Evolutionary conservation across 2,888 invertebrate genomes (phyloP).

Genomic region (Coecobrya sp.): DNA sequence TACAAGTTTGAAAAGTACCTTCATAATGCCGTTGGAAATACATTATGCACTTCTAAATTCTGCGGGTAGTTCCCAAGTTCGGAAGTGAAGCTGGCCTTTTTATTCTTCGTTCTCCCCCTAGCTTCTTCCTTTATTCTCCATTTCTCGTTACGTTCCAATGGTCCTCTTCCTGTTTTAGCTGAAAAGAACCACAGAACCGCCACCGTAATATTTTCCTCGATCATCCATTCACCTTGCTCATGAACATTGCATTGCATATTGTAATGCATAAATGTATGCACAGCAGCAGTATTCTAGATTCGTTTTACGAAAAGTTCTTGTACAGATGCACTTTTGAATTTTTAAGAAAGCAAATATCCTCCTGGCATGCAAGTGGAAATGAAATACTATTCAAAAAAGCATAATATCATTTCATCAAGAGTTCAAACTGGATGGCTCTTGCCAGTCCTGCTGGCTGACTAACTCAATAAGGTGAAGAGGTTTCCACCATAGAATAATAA

Average conservation of each 20-base stretch:
- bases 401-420: constrained; percentile 69
- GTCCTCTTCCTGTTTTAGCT: constrained; percentile 57
- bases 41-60: neutral
- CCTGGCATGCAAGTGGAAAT: constrained; percentile 77
- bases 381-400: constrained; percentile 54
- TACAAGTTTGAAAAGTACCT: neutral
- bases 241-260: constrained; percentile 53
- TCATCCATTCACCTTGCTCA: constrained; percentile 47
- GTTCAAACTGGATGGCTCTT: constrained; percentile 48
- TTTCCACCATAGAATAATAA: no score
- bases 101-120: constrained; percentile 35
- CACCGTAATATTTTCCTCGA: constrained; percentile 29
- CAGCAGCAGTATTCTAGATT: constrained; percentile 2
- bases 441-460: constrained; percentile 60
- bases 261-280: neutral
- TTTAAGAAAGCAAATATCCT: constrained; percentile 77
- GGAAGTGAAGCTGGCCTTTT: constrained; percentile 49
- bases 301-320: constrained; percentile 25
- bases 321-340: constrained; percentile 78
- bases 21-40: constrained; percentile 12
- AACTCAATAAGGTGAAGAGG: constrained; percentile 73
- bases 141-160: constrained; percentile 71
- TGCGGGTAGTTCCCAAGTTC: constrained; percentile 36
- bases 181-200: constrained; percentile 37
- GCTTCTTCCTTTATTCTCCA: neutral